Base-by-base conservation (phyloP, 1,140 invertebrate species). In the Drosophila lowei region DNA sequence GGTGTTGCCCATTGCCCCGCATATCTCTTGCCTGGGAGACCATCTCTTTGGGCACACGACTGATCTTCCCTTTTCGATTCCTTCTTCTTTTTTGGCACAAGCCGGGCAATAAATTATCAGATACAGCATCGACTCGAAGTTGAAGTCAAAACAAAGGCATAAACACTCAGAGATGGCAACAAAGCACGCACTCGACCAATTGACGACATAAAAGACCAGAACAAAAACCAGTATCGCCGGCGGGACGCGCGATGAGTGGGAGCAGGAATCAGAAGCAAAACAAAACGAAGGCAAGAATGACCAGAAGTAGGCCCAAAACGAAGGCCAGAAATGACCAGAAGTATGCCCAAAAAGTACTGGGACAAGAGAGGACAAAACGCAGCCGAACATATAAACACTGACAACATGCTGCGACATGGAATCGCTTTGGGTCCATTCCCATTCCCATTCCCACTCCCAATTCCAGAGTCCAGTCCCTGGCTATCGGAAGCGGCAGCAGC, bases 31-130 rank as follows among this genome's bases (percentile, higher is more conserved):
- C 28, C 18, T 15, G 47, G 38, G 16, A 50, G 54, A 50, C 47
- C 44, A 53, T 72, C 53, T 57, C 54, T 48, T 64, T 52, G 56
- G 72, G 73, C 73, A 76, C 73, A 76, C 74, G 74, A 77, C 65
- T 63, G 59, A 68, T 68, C 66, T 52, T 70, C 52, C 66, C 66
- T 73, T 72, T 63, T 38, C 47, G 66, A 61, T 57, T 53, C 21
- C 23, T 50, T 30, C 7, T 16, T 5, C 44, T 61, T 55, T 86
- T 80, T 86, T 89, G 83, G 74, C 78, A 72, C 83, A 76, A 79
- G 75, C 55, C 71, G 61, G 58, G 83, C 75, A 76, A 88, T 88
- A 88, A 88, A 88, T 88, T 88, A 88, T 88, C 78, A 76, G 84
- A 63, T 58, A 73, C 48, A 60, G 71, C 67, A 70, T 59, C 50